Evolutionary conservation across 2,113 vertebrate genomes (phyloP).

Genomic region (Phrynocephalus versicolor): DNA sequence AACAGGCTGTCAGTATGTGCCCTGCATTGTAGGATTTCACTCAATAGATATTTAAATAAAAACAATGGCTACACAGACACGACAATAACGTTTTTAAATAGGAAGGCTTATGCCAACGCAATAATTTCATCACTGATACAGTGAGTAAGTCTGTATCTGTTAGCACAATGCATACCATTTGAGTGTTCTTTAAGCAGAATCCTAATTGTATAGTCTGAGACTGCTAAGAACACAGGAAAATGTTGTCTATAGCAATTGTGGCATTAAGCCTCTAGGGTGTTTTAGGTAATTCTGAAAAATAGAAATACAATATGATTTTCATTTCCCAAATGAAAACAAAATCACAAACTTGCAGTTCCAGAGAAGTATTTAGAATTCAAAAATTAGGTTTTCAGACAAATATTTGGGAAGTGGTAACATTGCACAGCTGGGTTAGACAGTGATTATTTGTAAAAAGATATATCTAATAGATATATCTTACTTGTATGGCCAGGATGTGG

Average conservation of each 20-base stretch:
- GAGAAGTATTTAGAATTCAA: background rate
- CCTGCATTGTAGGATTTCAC: too few relatives aligned
- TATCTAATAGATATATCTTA: background rate
- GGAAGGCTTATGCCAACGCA: constrained; percentile 44
- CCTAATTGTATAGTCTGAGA: constrained; percentile 24
- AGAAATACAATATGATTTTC: background rate
- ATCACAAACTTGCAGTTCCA: background rate
- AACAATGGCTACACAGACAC: constrained; percentile 33
- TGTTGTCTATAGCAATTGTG: constrained; percentile 23
- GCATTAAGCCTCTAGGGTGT: background rate
- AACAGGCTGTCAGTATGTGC: too few relatives aligned
- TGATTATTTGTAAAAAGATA: background rate
- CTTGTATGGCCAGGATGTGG: background rate
- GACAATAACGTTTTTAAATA: constrained; percentile 37
- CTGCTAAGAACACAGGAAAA: background rate
- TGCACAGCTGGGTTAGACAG: background rate
- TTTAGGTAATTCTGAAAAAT: background rate
- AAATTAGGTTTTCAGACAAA: too few relatives aligned
- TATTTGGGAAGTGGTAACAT: too few relatives aligned
- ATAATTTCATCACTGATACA: constrained; percentile 47
- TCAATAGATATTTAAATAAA: constrained; percentile 47
- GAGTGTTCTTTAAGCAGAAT: constrained; percentile 9
- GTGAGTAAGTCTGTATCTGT: constrained; percentile 34
- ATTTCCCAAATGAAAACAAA: background rate
- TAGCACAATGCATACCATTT: constrained; percentile 47